A percentile compares a stretch with the other conserved stretches of the same genome.
phyloP scores from a whole-genome alignment of 2,113 vertebrate species.

The Microtus ochrogaster region DNA sequence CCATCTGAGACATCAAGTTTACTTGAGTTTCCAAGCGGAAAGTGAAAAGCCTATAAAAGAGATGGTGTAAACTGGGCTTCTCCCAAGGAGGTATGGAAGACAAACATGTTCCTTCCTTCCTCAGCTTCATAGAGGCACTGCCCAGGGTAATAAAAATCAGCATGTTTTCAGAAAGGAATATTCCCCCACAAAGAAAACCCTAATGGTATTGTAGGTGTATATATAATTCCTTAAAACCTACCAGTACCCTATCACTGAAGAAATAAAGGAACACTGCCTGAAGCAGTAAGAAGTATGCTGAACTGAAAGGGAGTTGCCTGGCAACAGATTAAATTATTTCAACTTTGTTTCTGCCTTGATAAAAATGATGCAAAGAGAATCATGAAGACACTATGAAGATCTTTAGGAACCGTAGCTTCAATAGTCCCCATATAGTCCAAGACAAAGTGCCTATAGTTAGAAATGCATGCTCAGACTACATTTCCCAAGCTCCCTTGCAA shows the following conservation, averaged over 20 bases:
- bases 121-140: background rate
- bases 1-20: background rate
- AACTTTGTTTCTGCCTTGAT: constrained; percentile 66
- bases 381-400: background rate
- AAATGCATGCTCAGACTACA: background rate
- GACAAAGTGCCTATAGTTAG: background rate
- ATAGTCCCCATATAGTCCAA: background rate
- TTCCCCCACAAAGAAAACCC: background rate
- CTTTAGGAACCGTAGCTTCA: background rate
- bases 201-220: constrained; percentile 47
- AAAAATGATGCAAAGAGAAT: constrained; percentile 51
- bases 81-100: constrained; percentile 13
- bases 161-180: constrained; percentile 1
- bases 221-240: constrained; percentile 54
- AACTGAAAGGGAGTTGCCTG: constrained; percentile 72
- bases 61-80: background rate
- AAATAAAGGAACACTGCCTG: constrained; percentile 72
- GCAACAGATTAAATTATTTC: constrained; percentile 78
- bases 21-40: background rate
- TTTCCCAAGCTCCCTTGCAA: background rate
- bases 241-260: constrained; percentile 59
- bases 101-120: background rate
- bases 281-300: constrained; percentile 64
- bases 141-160: constrained; percentile 42
- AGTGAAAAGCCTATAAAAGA: background rate